Percentiles rank a stretch among this genome's conserved stretches.
These are phyloP conservation scores for Cinclus mexicanus DNA, from an alignment of 2,113 vertebrate species.

Conservation along the genomic window DNA sequence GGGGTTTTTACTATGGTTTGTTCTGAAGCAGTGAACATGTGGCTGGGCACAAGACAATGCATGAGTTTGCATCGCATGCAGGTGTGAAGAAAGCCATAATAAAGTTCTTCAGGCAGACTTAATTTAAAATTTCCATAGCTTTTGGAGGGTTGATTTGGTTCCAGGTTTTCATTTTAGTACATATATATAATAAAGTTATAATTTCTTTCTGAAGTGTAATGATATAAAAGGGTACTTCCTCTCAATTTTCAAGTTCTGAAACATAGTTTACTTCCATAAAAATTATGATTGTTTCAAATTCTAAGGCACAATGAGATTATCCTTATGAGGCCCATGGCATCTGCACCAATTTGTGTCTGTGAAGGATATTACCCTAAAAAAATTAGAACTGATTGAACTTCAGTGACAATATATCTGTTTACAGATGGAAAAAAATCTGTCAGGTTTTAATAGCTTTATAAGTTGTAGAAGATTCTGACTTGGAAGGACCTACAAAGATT, in stretches of 20 bases:
- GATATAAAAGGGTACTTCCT: neutral
- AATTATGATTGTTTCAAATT: neutral
- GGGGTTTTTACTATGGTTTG: neutral
- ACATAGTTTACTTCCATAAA: neutral
- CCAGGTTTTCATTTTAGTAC: neutral
- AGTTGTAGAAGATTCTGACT: neutral
- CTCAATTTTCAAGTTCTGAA: neutral
- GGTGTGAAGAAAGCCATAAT: neutral
- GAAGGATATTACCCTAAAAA: neutral
- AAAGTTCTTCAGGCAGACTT: neutral
- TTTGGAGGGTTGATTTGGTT: neutral
- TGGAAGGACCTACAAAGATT: neutral
- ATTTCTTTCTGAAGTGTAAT: neutral
- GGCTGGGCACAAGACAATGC: fast-evolving
- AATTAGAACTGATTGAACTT: neutral
- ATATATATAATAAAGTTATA: neutral
- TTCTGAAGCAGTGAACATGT: neutral
- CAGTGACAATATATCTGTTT: neutral
- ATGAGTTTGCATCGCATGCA: neutral
- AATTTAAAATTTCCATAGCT: neutral
- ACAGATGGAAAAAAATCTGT: neutral
- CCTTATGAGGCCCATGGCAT: neutral
- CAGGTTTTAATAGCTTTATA: neutral
- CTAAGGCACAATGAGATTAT: neutral
- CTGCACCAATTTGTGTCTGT: neutral